Conservation (phyloP, 2,797 vertebrate genomes). For the Arnoldichthys spilopterus region DNA sequence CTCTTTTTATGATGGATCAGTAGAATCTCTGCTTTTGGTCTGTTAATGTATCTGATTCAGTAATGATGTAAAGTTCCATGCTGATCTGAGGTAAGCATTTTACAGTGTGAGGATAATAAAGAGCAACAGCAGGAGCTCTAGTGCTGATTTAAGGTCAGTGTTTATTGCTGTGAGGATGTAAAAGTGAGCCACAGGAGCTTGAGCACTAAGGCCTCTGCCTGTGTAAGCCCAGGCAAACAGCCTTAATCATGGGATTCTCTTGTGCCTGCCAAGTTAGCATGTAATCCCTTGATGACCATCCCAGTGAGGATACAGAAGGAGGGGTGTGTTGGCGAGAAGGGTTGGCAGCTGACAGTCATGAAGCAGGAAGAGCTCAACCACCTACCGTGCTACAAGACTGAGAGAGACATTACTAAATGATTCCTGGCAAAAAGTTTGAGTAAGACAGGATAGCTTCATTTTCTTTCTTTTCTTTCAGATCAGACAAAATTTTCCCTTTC, state of each 20-base stretch:
- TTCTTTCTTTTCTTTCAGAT: not conserved
- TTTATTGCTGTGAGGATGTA: slow-evolving; percentile 24
- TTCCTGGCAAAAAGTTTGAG: slow-evolving; percentile 4
- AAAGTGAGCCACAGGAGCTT: slow-evolving; percentile 26
- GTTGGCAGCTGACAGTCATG: slow-evolving; percentile 58
- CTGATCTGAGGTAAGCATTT: slow-evolving; percentile 6
- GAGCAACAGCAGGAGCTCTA: slow-evolving; percentile 9
- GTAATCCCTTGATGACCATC: slow-evolving; percentile 78
- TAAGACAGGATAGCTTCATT: not conserved
- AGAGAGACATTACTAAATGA: slow-evolving; percentile 13
- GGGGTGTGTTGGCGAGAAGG: slow-evolving; percentile 13
- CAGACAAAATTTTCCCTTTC: not conserved
- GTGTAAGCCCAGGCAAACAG: slow-evolving; percentile 63
- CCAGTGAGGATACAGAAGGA: slow-evolving; percentile 66
- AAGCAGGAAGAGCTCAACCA: slow-evolving; percentile 3
- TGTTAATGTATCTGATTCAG: slow-evolving; percentile 8
- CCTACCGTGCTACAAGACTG: slow-evolving; percentile 9
- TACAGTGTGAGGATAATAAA: not conserved
- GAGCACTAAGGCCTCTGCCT: slow-evolving; percentile 62
- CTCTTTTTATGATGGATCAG: too few species aligned
- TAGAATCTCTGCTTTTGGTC: not conserved
- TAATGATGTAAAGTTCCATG: not conserved
- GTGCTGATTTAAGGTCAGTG: slow-evolving; percentile 11
- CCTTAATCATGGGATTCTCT: slow-evolving; percentile 73
- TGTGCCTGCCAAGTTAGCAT: slow-evolving; percentile 73